These are phyloP conservation scores for Serilophus lunatus DNA, from an alignment of 2,113 vertebrate genomes.

Conservation along the genomic window DNA sequence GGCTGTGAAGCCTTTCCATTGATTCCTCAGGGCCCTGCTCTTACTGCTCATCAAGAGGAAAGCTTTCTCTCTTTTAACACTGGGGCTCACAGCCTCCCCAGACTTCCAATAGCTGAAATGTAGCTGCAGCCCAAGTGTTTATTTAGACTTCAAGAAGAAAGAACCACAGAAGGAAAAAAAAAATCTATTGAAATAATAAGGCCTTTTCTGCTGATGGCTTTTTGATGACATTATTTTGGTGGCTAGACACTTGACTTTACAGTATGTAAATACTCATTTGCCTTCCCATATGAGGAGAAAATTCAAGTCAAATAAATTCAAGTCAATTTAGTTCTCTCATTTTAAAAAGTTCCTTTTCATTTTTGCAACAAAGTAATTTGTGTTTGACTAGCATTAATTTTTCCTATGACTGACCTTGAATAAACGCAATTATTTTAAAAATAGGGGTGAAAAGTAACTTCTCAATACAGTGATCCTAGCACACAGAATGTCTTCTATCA, in stretches of 20 bases:
- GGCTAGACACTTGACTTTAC: slow-evolving; percentile 28
- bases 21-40: neutral
- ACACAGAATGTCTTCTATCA: neutral
- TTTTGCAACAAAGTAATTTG: neutral
- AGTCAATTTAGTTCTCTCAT: neutral
- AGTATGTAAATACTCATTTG: slow-evolving; percentile 29
- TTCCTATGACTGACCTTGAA: neutral
- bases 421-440: neutral
- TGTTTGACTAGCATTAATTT: neutral
- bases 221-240: slow-evolving; percentile 32
- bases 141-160: slow-evolving; percentile 44
- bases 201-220: slow-evolving; percentile 6
- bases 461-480: neutral
- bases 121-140: neutral
- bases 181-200: neutral
- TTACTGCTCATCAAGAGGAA: neutral
- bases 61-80: neutral
- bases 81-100: neutral
- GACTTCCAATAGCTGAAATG: neutral
- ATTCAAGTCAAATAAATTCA: slow-evolving; percentile 56
- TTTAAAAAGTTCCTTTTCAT: neutral
- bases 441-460: neutral
- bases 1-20: neutral
- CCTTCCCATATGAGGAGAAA: slow-evolving; percentile 15
- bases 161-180: slow-evolving; percentile 28